Percentiles rank a stretch among this genome's conserved stretches.
Evolutionary conservation across 2,888 invertebrate genomes (phyloP).

Genomic region (Cheilosia pagana): DNA sequence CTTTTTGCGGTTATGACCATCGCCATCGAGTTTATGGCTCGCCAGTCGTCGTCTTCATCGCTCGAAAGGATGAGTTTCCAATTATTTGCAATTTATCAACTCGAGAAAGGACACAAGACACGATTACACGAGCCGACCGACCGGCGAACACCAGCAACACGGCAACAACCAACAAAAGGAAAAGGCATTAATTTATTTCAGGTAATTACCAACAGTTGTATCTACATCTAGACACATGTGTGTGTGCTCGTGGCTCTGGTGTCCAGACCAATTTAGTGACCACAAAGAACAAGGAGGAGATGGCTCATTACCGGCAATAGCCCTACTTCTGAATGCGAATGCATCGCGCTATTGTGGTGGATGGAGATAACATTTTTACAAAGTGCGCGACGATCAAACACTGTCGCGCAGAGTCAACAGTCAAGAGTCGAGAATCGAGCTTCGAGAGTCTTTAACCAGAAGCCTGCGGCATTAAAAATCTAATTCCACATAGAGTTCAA

Average conservation of each 20-base stretch:
- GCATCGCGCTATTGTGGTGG: slow-evolving; percentile 4
- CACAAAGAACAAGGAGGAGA: slow-evolving; percentile 16
- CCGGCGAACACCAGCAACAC: slow-evolving; percentile 3
- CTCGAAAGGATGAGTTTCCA: slow-evolving; percentile 57
- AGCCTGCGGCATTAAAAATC: slow-evolving; percentile 17
- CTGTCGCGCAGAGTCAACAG: slow-evolving; percentile 10
- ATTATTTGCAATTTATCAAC: slow-evolving; percentile 64
- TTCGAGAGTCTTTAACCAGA: slow-evolving; percentile 3
- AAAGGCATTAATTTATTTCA: slow-evolving; percentile 55
- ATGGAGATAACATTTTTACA: slow-evolving; percentile 9
- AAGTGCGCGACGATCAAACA: slow-evolving; percentile 33
- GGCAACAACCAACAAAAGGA: not conserved
- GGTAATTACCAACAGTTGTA: slow-evolving; percentile 47
- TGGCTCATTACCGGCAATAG: slow-evolving; percentile 28
- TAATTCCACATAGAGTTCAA: slow-evolving; percentile 1
- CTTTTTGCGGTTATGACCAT: slow-evolving; percentile 65
- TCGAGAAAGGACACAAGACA: slow-evolving; percentile 55
- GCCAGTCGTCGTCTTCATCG: not conserved
- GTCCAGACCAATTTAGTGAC: slow-evolving; percentile 4
- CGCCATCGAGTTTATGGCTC: slow-evolving; percentile 50
- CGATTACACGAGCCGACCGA: not conserved
- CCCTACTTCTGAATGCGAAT: slow-evolving; percentile 25
- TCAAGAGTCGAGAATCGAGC: no score
- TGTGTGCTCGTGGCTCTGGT: not conserved
- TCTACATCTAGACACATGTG: slow-evolving; percentile 1